phyloP scores from a whole-genome alignment of 1,140 invertebrate species.

The Drosophila equinoxialis region DNA sequence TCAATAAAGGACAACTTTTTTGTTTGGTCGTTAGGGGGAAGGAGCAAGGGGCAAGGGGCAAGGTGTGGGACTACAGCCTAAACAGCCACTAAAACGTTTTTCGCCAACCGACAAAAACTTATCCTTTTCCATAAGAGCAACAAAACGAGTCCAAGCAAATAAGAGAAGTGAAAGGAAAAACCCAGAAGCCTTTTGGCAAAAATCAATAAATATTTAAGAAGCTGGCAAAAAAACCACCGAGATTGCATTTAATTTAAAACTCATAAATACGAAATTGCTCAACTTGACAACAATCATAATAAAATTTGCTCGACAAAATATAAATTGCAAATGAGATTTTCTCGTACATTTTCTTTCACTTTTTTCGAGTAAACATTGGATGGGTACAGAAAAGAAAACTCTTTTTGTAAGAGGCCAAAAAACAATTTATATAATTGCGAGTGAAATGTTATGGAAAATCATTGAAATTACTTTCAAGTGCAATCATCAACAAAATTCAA shows the following conservation, averaged over 20 bases:
- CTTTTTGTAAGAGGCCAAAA: conserved; percentile 30
- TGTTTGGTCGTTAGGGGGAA: neutral
- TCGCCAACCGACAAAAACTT: conserved; percentile 63
- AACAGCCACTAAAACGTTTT: conserved; percentile 71
- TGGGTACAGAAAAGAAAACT: neutral
- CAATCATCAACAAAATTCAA: conserved; percentile 48
- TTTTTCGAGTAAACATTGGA: neutral
- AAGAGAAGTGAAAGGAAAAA: neutral
- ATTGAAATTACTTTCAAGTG: conserved; percentile 62
- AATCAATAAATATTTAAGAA: conserved; percentile 80
- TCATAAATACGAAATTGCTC: conserved; percentile 75
- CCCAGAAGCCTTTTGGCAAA: conserved; percentile 32
- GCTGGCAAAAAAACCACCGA: conserved; percentile 43
- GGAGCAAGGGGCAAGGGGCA: neutral
- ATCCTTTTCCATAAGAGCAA: conserved; percentile 56
- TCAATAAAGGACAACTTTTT: conserved; percentile 61
- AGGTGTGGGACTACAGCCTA: conserved; percentile 14
- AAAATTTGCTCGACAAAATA: conserved; percentile 45
- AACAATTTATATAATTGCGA: conserved; percentile 60
- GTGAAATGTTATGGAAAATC: conserved; percentile 55
- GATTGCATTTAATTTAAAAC: conserved; percentile 79
- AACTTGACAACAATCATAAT: conserved; percentile 60
- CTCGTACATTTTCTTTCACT: neutral
- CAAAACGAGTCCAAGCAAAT: conserved; percentile 16
- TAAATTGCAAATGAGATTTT: conserved; percentile 62